A percentile compares a stretch with the other conserved stretches of the same genome.
Evolutionary conservation across 2,113 vertebrate species (phyloP).

Genomic region (Chlorodrepanis virens): DNA sequence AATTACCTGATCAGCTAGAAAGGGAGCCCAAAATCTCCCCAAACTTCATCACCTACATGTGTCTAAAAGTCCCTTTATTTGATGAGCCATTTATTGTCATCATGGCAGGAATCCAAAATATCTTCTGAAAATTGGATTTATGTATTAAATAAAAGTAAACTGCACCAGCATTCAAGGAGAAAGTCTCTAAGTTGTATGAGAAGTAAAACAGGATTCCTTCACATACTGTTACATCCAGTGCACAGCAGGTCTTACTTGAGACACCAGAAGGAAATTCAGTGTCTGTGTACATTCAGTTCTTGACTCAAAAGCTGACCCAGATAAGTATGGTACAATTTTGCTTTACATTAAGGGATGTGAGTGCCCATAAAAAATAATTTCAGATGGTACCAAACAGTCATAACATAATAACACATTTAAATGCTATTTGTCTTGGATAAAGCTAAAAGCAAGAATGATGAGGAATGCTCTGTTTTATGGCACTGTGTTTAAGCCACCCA

Average conservation of each 20-base stretch:
- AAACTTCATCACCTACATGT: neutral
- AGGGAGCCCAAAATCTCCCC: neutral
- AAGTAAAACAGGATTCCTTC: neutral
- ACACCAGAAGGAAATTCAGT: neutral
- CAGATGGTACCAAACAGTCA: neutral
- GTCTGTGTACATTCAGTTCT: neutral
- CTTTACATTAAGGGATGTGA: neutral
- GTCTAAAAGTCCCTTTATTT: neutral
- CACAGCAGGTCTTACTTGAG: neutral
- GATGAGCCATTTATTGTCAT: neutral
- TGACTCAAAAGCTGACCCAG: neutral
- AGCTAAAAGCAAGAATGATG: neutral
- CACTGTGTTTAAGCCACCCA: neutral
- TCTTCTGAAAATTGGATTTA: neutral
- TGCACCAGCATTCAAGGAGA: neutral
- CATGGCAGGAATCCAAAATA: neutral
- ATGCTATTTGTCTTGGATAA: neutral
- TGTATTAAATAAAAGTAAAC: rapidly evolving
- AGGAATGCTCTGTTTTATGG: neutral
- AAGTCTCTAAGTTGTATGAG: neutral
- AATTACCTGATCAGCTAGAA: neutral
- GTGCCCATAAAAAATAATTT: neutral
- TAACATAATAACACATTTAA: neutral
- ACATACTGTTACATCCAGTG: neutral
- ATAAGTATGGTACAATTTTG: neutral